Evolutionary conservation across 2,113 vertebrate genomes (phyloP), one percentile per base, ranked within the genome.

Genomic region (Athene cunicularia): DNA sequence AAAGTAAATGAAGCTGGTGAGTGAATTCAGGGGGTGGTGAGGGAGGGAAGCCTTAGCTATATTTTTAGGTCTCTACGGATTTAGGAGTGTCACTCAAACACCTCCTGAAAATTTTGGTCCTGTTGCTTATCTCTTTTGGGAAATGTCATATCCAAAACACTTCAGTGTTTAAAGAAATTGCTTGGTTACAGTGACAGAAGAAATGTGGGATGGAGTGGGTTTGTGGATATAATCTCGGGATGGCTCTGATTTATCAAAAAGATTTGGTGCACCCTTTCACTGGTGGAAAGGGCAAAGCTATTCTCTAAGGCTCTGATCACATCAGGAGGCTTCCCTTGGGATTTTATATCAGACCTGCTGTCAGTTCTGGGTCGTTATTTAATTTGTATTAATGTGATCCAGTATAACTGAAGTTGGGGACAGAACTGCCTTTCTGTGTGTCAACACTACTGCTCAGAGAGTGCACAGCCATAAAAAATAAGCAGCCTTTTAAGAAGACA

Each of bases 401-500:
- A 84, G 35, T 58, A 68, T 95, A 92, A 73, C 12, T 37, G 71
- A 96, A 93, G 30, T 2, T 58, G 87, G 58, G 24, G n/a, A 84
- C 79, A 89, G 88, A 80, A 50, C 41, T 92, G 63, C 93, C 30
- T 77, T 95, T 92, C 53, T 97, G 1, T 86, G 30, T 62, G 21
- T 58, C 77, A 72, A 63, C 86, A 67, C 58, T 95, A 18, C 80
- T 71, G 85, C 75, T 94, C 64, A 76, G 70, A 79, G 76, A 49
- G 81, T 26, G 53, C 67, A 60, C 55, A 92, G 86, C 74, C 82
- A 11, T 64, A 26, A 85, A 86, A 95, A 90, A 79, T 27, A 93
- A 95, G 70, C 47, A 80, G 30, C 59, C 77, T 95, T 95, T 95
- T 83, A 64, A 79, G 86, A 74, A 67, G 93, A 86, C 83, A 43